Percentiles rank a stretch among this genome's conserved stretches.
These are phyloP conservation scores for Andrena haemorrhoa DNA, from an alignment of 2,888 invertebrate species.

Conservation along the genomic window DNA sequence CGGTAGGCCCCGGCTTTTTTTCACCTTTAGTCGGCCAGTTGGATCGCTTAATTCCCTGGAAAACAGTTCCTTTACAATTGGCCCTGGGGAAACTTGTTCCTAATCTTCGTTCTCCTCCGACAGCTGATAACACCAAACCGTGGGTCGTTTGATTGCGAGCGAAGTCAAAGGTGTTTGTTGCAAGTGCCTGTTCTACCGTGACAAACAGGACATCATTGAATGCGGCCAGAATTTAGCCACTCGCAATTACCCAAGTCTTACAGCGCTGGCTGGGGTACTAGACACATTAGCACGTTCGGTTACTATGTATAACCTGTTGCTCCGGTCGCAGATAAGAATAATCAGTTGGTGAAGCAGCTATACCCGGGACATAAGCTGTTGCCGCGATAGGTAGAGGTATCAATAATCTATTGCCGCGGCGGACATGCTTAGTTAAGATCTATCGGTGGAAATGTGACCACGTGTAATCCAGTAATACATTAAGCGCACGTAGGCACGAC, in stretches of 20 bases:
- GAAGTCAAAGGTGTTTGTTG: not conserved
- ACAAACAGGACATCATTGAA: not conserved
- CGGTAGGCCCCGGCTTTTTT: slow-evolving; percentile 27
- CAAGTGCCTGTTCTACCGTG: not conserved
- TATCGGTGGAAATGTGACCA: not conserved
- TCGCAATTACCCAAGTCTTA: not conserved
- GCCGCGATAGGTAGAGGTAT: not conserved
- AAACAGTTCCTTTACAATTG: not conserved
- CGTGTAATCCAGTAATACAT: not conserved
- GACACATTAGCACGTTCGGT: not conserved
- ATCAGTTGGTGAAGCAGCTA: not conserved
- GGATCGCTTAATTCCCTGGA: not conserved
- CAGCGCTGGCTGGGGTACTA: not conserved
- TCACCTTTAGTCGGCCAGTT: not conserved
- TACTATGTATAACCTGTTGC: not conserved
- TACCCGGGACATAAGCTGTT: not conserved
- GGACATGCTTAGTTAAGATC: not conserved
- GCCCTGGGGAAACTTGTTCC: not conserved
- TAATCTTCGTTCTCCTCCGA: no score
- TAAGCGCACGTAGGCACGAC: slow-evolving; percentile 5
- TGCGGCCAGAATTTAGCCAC: not conserved
- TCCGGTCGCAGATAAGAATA: not conserved
- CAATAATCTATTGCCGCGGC: not conserved
- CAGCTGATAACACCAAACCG: no score
- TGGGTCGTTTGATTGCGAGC: no score